Base-by-base conservation (phyloP, 2,888 invertebrate genomes). In the Frankliniella intonsa region DNA sequence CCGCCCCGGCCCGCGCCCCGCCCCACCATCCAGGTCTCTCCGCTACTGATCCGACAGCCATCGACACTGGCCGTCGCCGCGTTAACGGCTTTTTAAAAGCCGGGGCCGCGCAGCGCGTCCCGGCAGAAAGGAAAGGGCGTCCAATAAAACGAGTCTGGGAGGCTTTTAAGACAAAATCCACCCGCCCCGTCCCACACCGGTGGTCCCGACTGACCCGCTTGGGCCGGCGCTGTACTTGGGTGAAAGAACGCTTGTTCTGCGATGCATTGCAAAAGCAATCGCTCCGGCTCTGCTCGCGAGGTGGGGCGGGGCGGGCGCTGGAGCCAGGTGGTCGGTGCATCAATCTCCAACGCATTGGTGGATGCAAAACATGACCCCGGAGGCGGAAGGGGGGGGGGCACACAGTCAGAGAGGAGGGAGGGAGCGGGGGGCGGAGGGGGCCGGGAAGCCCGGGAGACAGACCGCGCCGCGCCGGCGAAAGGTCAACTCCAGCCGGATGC, bases 41-140 rank as follows among this genome's bases (percentile, higher is more conserved):
- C 8, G 69, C 22, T 10, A 76, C 69, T 12, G 25, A 76, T 76
- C 69, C 69, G 69, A 76, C 69, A 76, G 22, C 69, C 22, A 76
- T 76, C 69, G 69, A 76, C 69, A 76, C 69, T 22, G 22, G 8
- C 9, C 69, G 69, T n/a, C 69, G 69, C 22, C 22, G 69, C 69
- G 8, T 76, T 76, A 76, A 76, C 69, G 69, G 69, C 69, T 22
- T 22, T 25, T 76, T 76, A 76, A 76, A 76, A 76, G 69, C 69
- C 22, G 14, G 17, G 8, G 55, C 55, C 55, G 55, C 55, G 55
- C 55, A 2, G 55, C 55, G 55, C 55, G 19, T 19, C 55, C 17
- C 55, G 17, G 19, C 55, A 19, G 17, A 55, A 55, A 55, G 14
- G 55, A 55, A 19, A 10, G 55, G 19, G 12, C 14, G 55, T 55